phyloP scores from a whole-genome alignment of 2,113 vertebrate species.

The Paracyprichromis sp. region DNA sequence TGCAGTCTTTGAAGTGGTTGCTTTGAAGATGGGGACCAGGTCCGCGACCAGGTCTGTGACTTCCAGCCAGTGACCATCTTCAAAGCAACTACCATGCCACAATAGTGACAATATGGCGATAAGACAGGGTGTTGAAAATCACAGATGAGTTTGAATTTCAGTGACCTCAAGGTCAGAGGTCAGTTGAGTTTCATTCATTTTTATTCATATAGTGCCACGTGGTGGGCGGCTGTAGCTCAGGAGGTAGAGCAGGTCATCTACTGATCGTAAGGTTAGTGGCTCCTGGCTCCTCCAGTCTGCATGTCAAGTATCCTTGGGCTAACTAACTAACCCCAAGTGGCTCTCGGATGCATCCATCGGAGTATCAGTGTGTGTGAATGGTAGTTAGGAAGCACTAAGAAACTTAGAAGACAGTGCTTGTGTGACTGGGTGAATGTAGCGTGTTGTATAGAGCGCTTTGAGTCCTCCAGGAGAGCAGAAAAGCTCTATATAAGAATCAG shows the following conservation, averaged over 20 bases:
- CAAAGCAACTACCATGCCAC: background rate
- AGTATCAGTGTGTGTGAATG: background rate
- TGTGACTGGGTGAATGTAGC: background rate
- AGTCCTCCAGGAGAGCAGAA: background rate
- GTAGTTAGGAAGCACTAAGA: background rate
- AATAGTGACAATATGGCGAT: background rate
- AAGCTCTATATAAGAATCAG: background rate
- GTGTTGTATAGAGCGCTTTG: background rate
- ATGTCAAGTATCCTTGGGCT: background rate
- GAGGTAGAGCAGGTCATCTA: background rate
- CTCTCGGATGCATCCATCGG: background rate
- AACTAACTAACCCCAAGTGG: background rate
- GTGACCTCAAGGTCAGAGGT: background rate
- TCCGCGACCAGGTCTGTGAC: fast-evolving
- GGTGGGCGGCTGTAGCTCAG: background rate
- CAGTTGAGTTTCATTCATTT: background rate
- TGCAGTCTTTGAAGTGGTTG: background rate
- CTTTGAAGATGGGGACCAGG: background rate
- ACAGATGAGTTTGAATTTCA: background rate
- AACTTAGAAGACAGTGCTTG: background rate
- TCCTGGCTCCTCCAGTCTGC: background rate
- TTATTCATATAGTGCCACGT: background rate
- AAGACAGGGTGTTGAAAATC: background rate
- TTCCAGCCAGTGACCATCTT: background rate
- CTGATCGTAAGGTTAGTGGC: background rate